Percentiles rank a stretch among this genome's conserved stretches.
Evolutionary conservation across 53 echinoderm and acorn worm species (phyloP).

Genomic region (Luidia sarsii): DNA sequence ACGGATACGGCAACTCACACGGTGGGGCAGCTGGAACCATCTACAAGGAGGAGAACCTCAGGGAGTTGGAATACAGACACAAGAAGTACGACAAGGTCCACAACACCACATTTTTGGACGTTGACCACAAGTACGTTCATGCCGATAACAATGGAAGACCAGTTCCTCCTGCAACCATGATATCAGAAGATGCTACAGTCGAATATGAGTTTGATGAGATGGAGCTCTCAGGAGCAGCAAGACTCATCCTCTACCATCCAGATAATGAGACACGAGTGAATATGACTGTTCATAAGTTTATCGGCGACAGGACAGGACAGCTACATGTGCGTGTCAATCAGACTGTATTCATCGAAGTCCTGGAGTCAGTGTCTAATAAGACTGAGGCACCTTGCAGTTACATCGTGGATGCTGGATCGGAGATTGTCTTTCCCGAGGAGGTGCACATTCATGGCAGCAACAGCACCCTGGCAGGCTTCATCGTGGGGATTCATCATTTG

Average conservation of each 20-base stretch:
- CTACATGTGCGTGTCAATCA: conserved; percentile 81
- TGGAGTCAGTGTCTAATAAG: conserved; percentile 79
- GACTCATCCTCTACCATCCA: conserved; percentile 84
- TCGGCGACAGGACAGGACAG: conserved; percentile 86
- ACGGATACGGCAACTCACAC: conserved; percentile 64
- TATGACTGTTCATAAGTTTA: conserved; percentile 77
- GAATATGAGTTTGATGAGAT: conserved; percentile 87
- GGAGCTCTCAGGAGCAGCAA: conserved; percentile 82
- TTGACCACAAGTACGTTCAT: conserved; percentile 86
- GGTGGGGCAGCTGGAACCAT: conserved; percentile 89
- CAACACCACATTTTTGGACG: conserved; percentile 81
- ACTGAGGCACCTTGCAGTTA: conserved; percentile 90
- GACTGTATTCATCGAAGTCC: conserved; percentile 78
- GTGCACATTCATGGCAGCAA: conserved; percentile 93
- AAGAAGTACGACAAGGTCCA: conserved; percentile 84
- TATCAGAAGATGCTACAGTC: conserved; percentile 64
- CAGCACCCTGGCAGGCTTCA: conserved; percentile 75
- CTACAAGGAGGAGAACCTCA: conserved; percentile 83
- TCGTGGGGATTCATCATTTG: conserved; percentile 86
- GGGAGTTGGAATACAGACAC: conserved; percentile 77
- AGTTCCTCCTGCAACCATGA: conserved; percentile 89
- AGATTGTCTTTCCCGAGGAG: conserved; percentile 76
- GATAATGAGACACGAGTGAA: conserved; percentile 81
- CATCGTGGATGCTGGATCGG: conserved; percentile 73
- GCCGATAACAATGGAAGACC: conserved; percentile 76